These are phyloP conservation scores for Typhlichthys subterraneus DNA, from an alignment of 2,797 vertebrate species.

Conservation along the genomic window DNA sequence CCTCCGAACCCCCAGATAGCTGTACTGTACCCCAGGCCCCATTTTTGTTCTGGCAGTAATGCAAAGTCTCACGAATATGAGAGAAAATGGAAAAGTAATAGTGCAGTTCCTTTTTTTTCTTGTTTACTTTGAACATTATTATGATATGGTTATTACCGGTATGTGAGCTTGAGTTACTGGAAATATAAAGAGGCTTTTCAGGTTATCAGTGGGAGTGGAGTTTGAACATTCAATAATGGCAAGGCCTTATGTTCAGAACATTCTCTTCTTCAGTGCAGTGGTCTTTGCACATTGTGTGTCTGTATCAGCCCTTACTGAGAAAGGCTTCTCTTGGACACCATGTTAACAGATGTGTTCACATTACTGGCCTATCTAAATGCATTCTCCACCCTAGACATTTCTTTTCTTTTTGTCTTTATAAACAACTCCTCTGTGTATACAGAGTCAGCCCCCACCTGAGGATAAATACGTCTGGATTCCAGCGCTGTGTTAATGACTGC, in stretches of 20 bases:
- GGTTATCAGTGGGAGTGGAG: slow-evolving; percentile 8
- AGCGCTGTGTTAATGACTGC: slow-evolving; percentile 35
- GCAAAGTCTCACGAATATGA: neutral
- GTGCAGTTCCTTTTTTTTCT: too few species aligned
- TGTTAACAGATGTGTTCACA: neutral
- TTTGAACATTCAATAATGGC: neutral
- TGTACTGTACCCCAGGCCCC: slow-evolving; percentile 4
- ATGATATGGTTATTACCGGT: too few species aligned
- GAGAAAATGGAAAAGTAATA: slow-evolving; percentile 1
- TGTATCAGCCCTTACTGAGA: neutral
- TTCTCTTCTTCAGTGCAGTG: neutral
- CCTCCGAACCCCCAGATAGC: slow-evolving; percentile 1
- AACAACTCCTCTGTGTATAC: slow-evolving; percentile 25
- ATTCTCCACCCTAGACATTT: slow-evolving; percentile 23
- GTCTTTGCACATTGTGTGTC: neutral
- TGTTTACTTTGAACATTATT: too few species aligned
- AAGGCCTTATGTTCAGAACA: neutral
- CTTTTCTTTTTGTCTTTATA: slow-evolving; percentile 21
- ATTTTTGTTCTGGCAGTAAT: neutral
- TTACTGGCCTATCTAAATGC: slow-evolving; percentile 27
- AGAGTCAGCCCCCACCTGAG: neutral
- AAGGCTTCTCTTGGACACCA: neutral
- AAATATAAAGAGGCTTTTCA: slow-evolving; percentile 26
- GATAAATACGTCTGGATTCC: slow-evolving; percentile 31
- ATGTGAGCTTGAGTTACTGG: slow-evolving; percentile 6